Evolutionary conservation across 1,140 invertebrate genomes (phyloP).

Genomic region (Heliconius hermathena): DNA sequence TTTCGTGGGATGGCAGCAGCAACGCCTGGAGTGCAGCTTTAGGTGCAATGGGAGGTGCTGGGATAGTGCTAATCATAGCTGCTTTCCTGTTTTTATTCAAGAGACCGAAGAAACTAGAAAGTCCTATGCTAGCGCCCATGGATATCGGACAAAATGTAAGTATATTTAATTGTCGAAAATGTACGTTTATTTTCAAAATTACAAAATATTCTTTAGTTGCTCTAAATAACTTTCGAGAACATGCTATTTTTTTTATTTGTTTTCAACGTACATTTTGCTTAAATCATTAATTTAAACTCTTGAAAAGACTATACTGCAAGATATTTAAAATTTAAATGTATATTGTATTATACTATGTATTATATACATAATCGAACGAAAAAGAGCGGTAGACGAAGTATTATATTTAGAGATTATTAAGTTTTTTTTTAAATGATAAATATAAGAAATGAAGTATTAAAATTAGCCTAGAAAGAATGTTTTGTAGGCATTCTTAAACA

Average conservation of each 20-base stretch:
- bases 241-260: no score
- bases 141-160: slow-evolving; percentile 68
- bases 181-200: no score
- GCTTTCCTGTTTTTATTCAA: slow-evolving; percentile 57
- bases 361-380: no score
- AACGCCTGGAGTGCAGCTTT: slow-evolving; percentile 65
- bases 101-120: slow-evolving; percentile 54
- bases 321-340: no score
- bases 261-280: neutral
- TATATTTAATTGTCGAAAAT: slow-evolving; percentile 22
- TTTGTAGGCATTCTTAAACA: neutral
- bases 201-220: no score
- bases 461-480: neutral
- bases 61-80: slow-evolving; percentile 63
- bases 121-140: slow-evolving; percentile 64
- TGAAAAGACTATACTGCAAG: no score
- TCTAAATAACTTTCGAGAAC: no score
- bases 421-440: neutral
- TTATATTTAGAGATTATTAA: neutral
- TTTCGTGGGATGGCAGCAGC: slow-evolving; percentile 42
- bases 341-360: no score
- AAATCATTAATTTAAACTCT: neutral
- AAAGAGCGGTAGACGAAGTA: no score
- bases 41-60: slow-evolving; percentile 64
- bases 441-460: neutral